phyloP scores from a whole-genome alignment of 2,113 vertebrate genomes.

The Lampris megalopsis region DNA sequence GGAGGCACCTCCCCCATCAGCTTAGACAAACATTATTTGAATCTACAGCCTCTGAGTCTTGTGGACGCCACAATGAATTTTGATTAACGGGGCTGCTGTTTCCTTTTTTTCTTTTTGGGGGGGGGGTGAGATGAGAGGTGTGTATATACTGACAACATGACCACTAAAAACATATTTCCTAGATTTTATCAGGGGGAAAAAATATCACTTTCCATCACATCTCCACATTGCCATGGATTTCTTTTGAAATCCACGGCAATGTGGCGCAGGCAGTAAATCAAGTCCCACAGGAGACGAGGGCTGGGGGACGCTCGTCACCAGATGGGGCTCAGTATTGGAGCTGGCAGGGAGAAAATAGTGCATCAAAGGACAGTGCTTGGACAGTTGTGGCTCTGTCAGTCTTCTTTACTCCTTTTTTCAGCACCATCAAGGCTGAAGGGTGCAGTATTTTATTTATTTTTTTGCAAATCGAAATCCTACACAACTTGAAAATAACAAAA shows the following conservation, averaged over 20 bases:
- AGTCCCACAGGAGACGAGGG: conserved; percentile 66
- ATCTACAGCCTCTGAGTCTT: conserved; percentile 20
- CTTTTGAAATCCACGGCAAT: conserved; percentile 64
- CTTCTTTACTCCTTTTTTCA: conserved; percentile 41
- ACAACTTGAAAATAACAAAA: neutral
- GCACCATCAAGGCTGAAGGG: conserved; percentile 40
- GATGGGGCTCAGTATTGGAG: conserved; percentile 71
- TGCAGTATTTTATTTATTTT: conserved; percentile 23
- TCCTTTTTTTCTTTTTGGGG: neutral
- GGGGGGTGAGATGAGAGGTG: no score
- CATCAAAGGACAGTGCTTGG: conserved; percentile 58
- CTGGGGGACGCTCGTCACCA: conserved; percentile 66
- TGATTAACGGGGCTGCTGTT: neutral
- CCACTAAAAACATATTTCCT: conserved; percentile 1
- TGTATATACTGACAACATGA: neutral
- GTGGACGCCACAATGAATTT: conserved; percentile 8
- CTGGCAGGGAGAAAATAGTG: conserved; percentile 80
- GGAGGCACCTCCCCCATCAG: conserved; percentile 33
- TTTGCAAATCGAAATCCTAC: neutral
- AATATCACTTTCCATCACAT: conserved; percentile 42
- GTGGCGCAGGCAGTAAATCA: conserved; percentile 73
- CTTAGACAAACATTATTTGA: conserved; percentile 40
- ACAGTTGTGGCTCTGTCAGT: conserved; percentile 42
- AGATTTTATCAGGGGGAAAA: neutral
- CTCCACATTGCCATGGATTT: conserved; percentile 66